Percentiles rank a stretch among this genome's conserved stretches.
Evolutionary conservation across 2,113 vertebrate genomes (phyloP).

Genomic region (Mesembrinibis cayennensis): DNA sequence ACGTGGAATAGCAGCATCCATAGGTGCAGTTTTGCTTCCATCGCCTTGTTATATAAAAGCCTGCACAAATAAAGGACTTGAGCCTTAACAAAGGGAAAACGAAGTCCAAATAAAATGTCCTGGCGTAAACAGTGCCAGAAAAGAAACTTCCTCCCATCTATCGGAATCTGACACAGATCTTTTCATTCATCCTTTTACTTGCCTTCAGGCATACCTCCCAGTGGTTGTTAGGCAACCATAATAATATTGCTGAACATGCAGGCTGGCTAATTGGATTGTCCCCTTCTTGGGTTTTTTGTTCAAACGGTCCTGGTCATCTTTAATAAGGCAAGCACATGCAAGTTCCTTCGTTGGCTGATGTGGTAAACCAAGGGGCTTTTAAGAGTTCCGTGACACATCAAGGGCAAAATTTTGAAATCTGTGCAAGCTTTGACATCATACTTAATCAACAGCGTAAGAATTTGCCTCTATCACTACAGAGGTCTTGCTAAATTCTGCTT

Average conservation of each 20-base stretch:
- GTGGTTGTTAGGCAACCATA: slow-evolving; percentile 65
- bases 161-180: slow-evolving; percentile 32
- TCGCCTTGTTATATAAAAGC: not conserved
- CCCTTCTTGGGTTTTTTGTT: not conserved
- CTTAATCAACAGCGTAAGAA: not conserved
- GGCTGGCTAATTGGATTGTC: slow-evolving; percentile 53
- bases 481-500: not conserved
- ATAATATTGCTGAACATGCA: slow-evolving; percentile 40
- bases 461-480: not conserved
- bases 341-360: not conserved
- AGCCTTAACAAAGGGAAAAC: not conserved
- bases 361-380: not conserved
- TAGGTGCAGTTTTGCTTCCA: not conserved
- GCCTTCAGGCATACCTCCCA: slow-evolving; percentile 50
- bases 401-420: not conserved
- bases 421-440: not conserved
- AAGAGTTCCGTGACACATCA: not conserved
- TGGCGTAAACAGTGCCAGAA: not conserved
- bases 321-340: not conserved
- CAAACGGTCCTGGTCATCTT: not conserved
- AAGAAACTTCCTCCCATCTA: slow-evolving; percentile 58
- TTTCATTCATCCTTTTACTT: slow-evolving; percentile 59
- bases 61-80: not conserved
- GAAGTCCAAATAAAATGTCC: slow-evolving; percentile 10
- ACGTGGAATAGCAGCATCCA: not conserved